Conservation (phyloP, 2,888 invertebrate species). For the Plemyria rubiginata region DNA sequence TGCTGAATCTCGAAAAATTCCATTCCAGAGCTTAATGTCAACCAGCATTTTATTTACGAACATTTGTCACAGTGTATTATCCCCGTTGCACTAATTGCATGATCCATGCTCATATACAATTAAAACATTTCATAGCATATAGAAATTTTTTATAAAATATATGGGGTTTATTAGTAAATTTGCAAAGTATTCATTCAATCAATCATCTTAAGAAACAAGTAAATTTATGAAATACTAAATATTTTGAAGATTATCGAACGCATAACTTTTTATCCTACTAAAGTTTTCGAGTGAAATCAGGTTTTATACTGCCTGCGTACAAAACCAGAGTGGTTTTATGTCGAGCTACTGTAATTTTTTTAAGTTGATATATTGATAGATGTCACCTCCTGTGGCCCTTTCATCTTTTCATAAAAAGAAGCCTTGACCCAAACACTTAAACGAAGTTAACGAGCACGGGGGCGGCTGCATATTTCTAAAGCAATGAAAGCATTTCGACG, state of each 20-base stretch:
- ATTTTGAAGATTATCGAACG: too few species aligned
- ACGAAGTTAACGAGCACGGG: conserved; percentile 48
- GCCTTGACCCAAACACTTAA: conserved; percentile 49
- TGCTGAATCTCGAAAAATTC: conserved; percentile 55
- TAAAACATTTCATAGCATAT: conserved; percentile 3
- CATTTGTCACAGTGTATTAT: conserved; percentile 43
- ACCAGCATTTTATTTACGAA: conserved; percentile 51
- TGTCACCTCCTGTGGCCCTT: conserved; percentile 34
- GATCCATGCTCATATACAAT: conserved; percentile 28
- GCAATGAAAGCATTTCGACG: conserved; percentile 48
- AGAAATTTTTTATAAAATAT: not conserved
- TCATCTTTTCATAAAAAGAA: conserved; percentile 49
- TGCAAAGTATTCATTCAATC: too few species aligned
- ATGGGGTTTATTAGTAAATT: too few species aligned
- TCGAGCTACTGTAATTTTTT: too few species aligned
- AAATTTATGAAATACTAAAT: too few species aligned
- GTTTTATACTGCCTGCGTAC: conserved; percentile 8
- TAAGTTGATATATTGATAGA: conserved; percentile 12
- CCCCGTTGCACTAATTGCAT: conserved; percentile 38
- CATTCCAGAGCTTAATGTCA: conserved; percentile 65
- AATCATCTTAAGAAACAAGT: too few species aligned
- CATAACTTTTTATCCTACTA: too few species aligned
- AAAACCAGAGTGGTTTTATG: too few species aligned
- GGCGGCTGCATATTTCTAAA: conserved; percentile 50
- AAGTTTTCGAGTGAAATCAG: not conserved